Percentiles rank a stretch among this genome's conserved stretches.
phyloP scores from a whole-genome alignment of 2,888 invertebrate genomes.

The Heliconius erato region DNA sequence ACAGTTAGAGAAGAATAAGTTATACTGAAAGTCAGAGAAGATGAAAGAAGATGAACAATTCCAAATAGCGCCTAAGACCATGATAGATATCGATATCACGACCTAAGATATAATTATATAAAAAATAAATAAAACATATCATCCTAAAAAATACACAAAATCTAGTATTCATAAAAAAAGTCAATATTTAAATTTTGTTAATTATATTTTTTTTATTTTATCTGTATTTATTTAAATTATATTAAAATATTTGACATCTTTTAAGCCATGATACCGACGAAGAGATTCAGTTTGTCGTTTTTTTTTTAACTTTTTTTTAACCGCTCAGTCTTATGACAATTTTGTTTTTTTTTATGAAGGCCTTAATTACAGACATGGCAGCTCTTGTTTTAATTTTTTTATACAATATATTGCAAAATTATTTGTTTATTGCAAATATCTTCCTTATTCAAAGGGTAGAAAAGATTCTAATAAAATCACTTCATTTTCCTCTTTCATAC shows the following conservation, averaged over 20 bases:
- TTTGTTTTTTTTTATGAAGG: constrained; percentile 64
- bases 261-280: constrained; percentile 47
- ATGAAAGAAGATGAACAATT: constrained; percentile 13
- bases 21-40: constrained; percentile 8
- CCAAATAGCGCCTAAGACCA: constrained; percentile 44
- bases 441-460: background rate
- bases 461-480: background rate
- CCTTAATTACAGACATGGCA: constrained; percentile 47
- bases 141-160: background rate
- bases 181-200: background rate
- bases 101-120: constrained; percentile 12
- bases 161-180: background rate
- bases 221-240: background rate
- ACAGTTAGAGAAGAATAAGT: constrained; percentile 30
- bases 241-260: constrained; percentile 5
- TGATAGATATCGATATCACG: constrained; percentile 49
- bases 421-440: background rate
- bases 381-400: background rate
- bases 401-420: background rate
- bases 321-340: constrained; percentile 84
- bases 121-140: background rate
- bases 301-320: constrained; percentile 62
- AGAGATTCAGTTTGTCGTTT: constrained; percentile 48
- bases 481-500: background rate
- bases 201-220: background rate